Conservation (phyloP, 2,113 vertebrate genomes). For the Microcebus jonahi region DNA sequence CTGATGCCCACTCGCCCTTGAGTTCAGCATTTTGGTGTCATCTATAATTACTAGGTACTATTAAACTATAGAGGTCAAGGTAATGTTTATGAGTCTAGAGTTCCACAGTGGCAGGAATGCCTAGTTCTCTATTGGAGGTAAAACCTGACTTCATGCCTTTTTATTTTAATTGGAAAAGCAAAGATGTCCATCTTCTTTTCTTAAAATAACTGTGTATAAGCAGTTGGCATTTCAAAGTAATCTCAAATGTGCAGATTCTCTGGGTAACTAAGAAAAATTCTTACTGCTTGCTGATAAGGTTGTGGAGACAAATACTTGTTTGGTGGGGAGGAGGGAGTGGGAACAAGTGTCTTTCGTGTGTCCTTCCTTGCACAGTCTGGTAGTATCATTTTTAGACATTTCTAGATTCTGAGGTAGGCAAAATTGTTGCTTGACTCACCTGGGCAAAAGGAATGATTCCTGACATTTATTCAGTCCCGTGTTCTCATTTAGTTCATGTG, state of each 20-base stretch:
- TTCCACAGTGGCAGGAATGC: neutral
- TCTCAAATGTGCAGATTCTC: slow-evolving; percentile 3
- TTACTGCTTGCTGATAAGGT: slow-evolving; percentile 4
- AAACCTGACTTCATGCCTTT: neutral
- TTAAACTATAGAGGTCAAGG: neutral
- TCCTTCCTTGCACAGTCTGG: neutral
- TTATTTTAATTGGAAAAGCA: slow-evolving; percentile 3
- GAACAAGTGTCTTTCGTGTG: neutral
- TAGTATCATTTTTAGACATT: neutral
- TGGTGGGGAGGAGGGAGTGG: neutral
- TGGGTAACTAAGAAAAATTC: slow-evolving; percentile 2
- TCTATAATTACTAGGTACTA: neutral
- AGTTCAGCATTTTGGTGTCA: neutral
- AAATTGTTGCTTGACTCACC: neutral
- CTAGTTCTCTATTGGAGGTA: neutral
- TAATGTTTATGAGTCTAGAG: neutral
- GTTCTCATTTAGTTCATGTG: neutral
- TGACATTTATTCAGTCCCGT: neutral
- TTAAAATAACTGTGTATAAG: neutral
- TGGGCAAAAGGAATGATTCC: neutral
- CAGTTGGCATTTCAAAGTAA: neutral
- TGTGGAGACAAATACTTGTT: neutral
- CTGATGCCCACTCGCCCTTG: neutral
- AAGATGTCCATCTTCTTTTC: neutral
- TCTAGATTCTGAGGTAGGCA: neutral